These are phyloP conservation scores for Lordiphosa collinella DNA, from an alignment of 1,140 invertebrate species.

Conservation along the genomic window DNA sequence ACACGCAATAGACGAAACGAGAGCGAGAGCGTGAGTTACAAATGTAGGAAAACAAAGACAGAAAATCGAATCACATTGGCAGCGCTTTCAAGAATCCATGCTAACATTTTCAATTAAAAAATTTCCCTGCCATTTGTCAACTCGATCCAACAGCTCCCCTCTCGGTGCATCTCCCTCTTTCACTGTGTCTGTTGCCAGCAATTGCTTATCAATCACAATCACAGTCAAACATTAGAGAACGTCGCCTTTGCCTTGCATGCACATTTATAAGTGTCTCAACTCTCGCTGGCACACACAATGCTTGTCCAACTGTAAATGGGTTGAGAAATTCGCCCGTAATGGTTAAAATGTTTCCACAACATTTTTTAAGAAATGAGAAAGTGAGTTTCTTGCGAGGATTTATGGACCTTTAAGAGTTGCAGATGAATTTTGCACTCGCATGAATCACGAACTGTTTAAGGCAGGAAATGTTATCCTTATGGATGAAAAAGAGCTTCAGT, in stretches of 20 bases:
- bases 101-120: slow-evolving; percentile 76
- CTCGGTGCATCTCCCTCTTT: neutral
- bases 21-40: slow-evolving; percentile 8
- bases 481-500: too few species aligned
- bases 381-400: too few species aligned
- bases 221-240: slow-evolving; percentile 55
- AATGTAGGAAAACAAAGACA: slow-evolving; percentile 10
- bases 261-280: slow-evolving; percentile 49
- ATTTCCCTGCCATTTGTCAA: slow-evolving; percentile 71
- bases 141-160: slow-evolving; percentile 4
- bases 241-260: slow-evolving; percentile 42
- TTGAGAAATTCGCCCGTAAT: neutral
- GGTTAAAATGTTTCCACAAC: too few species aligned
- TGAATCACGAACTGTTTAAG: too few species aligned
- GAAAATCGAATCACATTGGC: slow-evolving; percentile 51
- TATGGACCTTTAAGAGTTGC: too few species aligned
- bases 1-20: slow-evolving; percentile 49
- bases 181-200: slow-evolving; percentile 26
- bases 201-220: slow-evolving; percentile 75
- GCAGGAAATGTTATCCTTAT: too few species aligned
- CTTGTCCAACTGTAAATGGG: slow-evolving; percentile 27
- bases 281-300: slow-evolving; percentile 13
- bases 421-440: too few species aligned
- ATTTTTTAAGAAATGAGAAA: too few species aligned
- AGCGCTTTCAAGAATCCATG: slow-evolving; percentile 57